Percentiles rank a stretch among this genome's conserved stretches.
These are phyloP conservation scores for Eledona agricola DNA, from an alignment of 2,888 invertebrate genomes.

Conservation along the genomic window DNA sequence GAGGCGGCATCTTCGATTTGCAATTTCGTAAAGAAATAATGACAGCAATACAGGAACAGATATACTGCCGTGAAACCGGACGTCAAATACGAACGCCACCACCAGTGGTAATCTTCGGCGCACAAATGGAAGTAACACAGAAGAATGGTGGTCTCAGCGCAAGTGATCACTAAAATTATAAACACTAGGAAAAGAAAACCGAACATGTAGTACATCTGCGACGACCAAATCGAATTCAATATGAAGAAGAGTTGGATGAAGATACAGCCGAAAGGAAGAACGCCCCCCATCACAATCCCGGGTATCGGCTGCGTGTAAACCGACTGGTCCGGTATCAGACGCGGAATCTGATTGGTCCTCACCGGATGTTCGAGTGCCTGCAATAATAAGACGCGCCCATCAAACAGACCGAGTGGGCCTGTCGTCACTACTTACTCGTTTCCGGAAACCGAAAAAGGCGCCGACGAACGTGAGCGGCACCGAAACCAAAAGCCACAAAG, in stretches of 20 bases:
- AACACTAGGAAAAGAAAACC: slow-evolving; percentile 98
- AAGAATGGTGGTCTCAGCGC: slow-evolving; percentile 98
- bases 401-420: slow-evolving; percentile 2
- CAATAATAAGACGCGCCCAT: slow-evolving; percentile 14
- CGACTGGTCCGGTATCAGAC: slow-evolving; percentile 99
- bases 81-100: slow-evolving; percentile 95
- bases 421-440: slow-evolving; percentile 75
- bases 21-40: slow-evolving; percentile 96
- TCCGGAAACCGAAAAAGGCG: slow-evolving; percentile 98
- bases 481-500: slow-evolving; percentile 98
- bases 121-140: slow-evolving; percentile 99
- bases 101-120: slow-evolving; percentile 99
- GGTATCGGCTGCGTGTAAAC: slow-evolving; percentile 96
- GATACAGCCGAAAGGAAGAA: slow-evolving; percentile 97
- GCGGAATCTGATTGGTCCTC: slow-evolving; percentile 97
- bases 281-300: slow-evolving; percentile 97
- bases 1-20: slow-evolving; percentile 95
- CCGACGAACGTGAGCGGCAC: slow-evolving; percentile 98
- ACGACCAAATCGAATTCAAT: slow-evolving; percentile 96
- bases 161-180: slow-evolving; percentile 95
- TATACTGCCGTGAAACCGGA: slow-evolving; percentile 97
- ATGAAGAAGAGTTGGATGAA: slow-evolving; percentile 99
- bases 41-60: slow-evolving; percentile 96
- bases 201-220: slow-evolving; percentile 99
- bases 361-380: slow-evolving; percentile 97